Evolutionary conservation across 2,888 invertebrate species (phyloP).

Genomic region (Aphrophora alni): DNA sequence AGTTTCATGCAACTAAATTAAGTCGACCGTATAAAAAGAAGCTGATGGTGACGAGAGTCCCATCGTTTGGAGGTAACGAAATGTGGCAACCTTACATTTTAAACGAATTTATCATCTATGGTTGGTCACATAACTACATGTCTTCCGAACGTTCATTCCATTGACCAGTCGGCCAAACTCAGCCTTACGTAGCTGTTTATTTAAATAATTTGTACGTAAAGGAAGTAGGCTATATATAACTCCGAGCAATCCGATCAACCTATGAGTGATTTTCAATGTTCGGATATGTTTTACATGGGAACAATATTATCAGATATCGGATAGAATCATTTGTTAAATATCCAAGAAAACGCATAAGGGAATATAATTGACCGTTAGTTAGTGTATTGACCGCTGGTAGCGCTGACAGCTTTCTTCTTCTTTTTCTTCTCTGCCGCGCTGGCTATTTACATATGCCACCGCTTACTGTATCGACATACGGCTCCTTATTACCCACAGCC

Average conservation of each 20-base stretch:
- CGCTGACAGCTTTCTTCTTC: constrained; percentile 33
- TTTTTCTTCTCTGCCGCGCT: constrained; percentile 23
- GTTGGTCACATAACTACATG: too few species aligned
- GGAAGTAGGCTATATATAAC: background rate
- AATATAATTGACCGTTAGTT: constrained; percentile 37
- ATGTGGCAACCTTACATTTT: too few species aligned
- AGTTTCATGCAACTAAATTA: too few species aligned
- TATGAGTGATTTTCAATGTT: constrained; percentile 4
- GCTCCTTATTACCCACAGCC: constrained; percentile 35
- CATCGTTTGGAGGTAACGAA: too few species aligned
- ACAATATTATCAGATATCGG: constrained; percentile 4
- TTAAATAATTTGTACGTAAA: background rate
- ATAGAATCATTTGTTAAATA: constrained; percentile 31
- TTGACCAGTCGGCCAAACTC: too few species aligned
- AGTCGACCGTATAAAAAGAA: too few species aligned
- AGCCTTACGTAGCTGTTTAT: too few species aligned
- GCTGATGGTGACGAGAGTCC: too few species aligned
- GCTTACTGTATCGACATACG: constrained; percentile 34
- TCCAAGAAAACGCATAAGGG: constrained; percentile 13
- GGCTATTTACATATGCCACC: constrained; percentile 36
- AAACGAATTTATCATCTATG: too few species aligned
- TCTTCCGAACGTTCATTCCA: too few species aligned
- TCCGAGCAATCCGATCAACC: background rate
- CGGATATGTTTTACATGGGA: background rate
- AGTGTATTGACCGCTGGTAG: constrained; percentile 33